Base-by-base conservation (phyloP, 2,113 vertebrate species). In the Empidonax traillii region DNA sequence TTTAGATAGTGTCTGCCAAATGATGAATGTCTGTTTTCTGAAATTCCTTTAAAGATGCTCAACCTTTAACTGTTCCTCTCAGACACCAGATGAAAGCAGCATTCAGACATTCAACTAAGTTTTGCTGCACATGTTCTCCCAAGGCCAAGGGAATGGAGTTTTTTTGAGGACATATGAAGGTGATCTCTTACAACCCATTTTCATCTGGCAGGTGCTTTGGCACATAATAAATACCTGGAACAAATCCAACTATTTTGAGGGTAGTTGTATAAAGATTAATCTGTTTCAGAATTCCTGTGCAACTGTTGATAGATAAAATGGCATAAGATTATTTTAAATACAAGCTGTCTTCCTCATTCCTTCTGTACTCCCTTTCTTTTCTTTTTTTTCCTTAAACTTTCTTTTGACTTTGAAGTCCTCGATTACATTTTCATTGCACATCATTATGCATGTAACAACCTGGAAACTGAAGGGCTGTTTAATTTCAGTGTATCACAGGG, bases 31-130 rank as follows among this genome's bases (percentile, higher is more conserved):
- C 43, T 80, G 25, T 24, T 83, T 92, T 80, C 46, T 51, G 33
- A 27, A 76, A 86, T 90, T 86, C 61, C 72, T 88, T 77, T 88
- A 77, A 80, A 80, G n/a, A 68, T 53, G 39, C 10, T 92, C 63
- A 78, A 1, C 31, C 53, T 74, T 67, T 52, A 78, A 56, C 24
- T 62, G 52, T 53, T 58, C 81, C 46, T 85, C 51, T 90, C 61
- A 87, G 79, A 72, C n/a, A 86, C 21, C 41, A 87, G 37, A 89
- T 37, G 82, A 94, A 95, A 94, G 78, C 22, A 90, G 23, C 51
- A 52, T 53, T 90, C 78, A 87, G 58, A 51, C 11, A 55, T 51
- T 90, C 53, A 73, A 10, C 23, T 53, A 41, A 55, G 14, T 77
- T 89, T 85, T 90, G n/a, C 67, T 93, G n/a, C 67, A 31, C 62